Percentiles rank a stretch among this genome's conserved stretches.
Evolutionary conservation across 1,140 invertebrate species (phyloP).

Genomic region (Trichogramma pretiosum): DNA sequence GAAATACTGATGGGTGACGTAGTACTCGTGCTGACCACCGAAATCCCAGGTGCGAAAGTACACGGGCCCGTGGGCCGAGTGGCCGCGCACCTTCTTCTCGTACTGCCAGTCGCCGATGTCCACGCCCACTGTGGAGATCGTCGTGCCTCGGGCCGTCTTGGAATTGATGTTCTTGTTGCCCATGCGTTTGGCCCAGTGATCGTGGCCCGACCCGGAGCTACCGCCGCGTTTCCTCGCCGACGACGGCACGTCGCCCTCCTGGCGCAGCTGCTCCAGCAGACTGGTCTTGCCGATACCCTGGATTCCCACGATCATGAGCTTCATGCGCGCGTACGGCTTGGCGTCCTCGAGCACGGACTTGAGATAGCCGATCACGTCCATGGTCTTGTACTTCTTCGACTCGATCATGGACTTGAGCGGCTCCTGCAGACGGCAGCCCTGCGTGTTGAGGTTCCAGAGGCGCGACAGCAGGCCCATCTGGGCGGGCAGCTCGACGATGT

Average conservation of each 20-base stretch:
- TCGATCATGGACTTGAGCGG: conserved; percentile 88
- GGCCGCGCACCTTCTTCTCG: conserved; percentile 66
- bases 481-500: conserved; percentile 79
- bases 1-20: conserved; percentile 98
- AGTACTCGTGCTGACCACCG: conserved; percentile 94
- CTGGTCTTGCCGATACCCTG: conserved; percentile 79
- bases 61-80: conserved; percentile 74
- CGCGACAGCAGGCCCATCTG: conserved; percentile 89
- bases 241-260: conserved; percentile 72
- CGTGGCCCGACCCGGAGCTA: conserved; percentile 65
- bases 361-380: conserved; percentile 93
- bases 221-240: too few species aligned
- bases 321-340: conserved; percentile 89
- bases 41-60: conserved; percentile 99
- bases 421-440: conserved; percentile 80
- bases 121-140: conserved; percentile 91
- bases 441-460: conserved; percentile 92
- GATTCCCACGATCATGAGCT: conserved; percentile 94
- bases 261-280: conserved; percentile 75
- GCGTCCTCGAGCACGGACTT: conserved; percentile 86
- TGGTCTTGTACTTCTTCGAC: conserved; percentile 88
- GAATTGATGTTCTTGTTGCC: conserved; percentile 75
- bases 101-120: conserved; percentile 93
- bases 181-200: conserved; percentile 92
- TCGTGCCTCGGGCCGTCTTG: conserved; percentile 67